Evolutionary conservation across 1,140 invertebrate genomes (phyloP), one percentile per base, ranked within the genome.

Genomic region (Drosophila guanche): DNA sequence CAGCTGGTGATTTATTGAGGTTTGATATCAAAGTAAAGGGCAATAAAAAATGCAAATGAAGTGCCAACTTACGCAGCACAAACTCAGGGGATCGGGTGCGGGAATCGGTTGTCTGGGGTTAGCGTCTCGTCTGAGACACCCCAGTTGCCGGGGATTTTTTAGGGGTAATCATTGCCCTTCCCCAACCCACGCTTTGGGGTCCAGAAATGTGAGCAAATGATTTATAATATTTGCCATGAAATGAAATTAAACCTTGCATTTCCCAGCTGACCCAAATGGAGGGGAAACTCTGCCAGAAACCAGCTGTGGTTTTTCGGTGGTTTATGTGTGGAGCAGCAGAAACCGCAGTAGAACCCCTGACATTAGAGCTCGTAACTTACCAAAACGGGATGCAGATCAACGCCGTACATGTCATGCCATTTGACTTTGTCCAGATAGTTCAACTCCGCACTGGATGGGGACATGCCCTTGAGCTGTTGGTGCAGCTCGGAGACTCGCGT

Each of bases 321-420:
- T 16, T 42, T 45, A 56, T 67, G 33, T 45, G 48, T 3, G 41
- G 43, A 20, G 10, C 5, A 20, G 42, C 47, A 41, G 37, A 37
- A 43, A 37, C 47, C 41, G 40, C 58, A 52, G 51, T 47, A 66
- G 42, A 10, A n/a, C 33, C 33, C 33, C 4, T 23, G 14, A 8
- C 55, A 58, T 41, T 8, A 14, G 37, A 22, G 27, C 33, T 16
- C 43, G 40, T 68, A 52, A 90, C 90, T 92, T 92, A 94, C 93
- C 92, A 94, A 83, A 59, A 94, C 93, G 62, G 93, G 93, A 92
- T 94, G 93, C 93, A 98, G 95, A 92, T 99, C 98, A 5, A 99
- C 97, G 23, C 98, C 98, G 90, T 99, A 99, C 95, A 99, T 97
- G 83, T 99, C 97, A 55, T 99, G 92, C 96, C 97, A 98, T 93